Base-by-base conservation (phyloP, 2,797 vertebrate genomes). In the Botia almorhae region DNA sequence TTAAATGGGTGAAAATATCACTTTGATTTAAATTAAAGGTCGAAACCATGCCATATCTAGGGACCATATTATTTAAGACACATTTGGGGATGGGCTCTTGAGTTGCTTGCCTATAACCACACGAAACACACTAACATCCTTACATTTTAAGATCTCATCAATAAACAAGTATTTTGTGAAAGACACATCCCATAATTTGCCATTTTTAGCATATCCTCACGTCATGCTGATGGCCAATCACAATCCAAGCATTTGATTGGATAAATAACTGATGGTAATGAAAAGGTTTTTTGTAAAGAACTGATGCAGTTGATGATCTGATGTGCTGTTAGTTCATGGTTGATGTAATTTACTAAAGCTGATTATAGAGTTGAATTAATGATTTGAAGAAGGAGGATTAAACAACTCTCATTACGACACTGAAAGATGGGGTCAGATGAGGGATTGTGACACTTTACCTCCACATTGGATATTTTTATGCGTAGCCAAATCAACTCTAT, bases 341-440 rank as follows among this genome's bases (percentile, higher is more conserved):
- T 56, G n/a, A 8, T 11, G 12, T 50, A 0, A 74, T 74, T 74
- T 50, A 6, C 48, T 16, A 68, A 69, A 69, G 39, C n/a, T 51
- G 55, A 79, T 79, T 74, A 64, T 51, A 6, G 14, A 21, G 53
- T 64, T 60, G 43, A 58, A 73, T 78, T 23, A 74, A 67, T 82
- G 74, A 78, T 36, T 76, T 75, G 13, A 33, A 43, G 26, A 61
- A 51, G 14, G 43, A 23, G 12, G 74, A 60, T 48, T 61, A 39
- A 46, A 39, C 13, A 1, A 26, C 29, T 55, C 19, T 43, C 11
- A 63, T 55, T 71, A 17, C 17, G 60, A 58, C 48, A 61, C n/a
- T 29, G 16, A n/a, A 36, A 36, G 68, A 50, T 17, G 39, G 5
- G 21, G 11, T 43, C 46, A 68, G 74, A 72, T 60, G 36, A 51